Evolutionary conservation across 1,140 invertebrate species (phyloP), one percentile per base, ranked within the genome.

Genomic region (Nomia melanderi): DNA sequence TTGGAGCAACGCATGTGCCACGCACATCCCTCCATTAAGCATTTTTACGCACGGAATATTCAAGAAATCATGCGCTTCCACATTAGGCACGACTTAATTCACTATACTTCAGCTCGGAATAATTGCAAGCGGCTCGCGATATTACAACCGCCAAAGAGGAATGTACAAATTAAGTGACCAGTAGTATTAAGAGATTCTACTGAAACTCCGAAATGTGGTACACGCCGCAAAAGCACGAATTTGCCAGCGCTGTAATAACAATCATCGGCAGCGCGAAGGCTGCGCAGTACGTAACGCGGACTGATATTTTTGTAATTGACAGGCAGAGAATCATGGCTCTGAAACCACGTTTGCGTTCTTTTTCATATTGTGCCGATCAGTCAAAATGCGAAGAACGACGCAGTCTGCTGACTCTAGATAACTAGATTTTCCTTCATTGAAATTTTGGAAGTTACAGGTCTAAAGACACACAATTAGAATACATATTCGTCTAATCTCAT

Each of bases 271-370:
- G 47, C 57, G 50, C 44, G 44, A 31, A 62, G 53, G 27, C 54
- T 36, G n/a, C n/a, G n/a, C 62, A 14, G 60, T 33, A 54, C 23
- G n/a, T 31, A 44, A 66, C 27, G 20, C 12, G 29, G 47, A 14
- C 36, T 31, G 50, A 65, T 74, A 74, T 66, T 67, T 14, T 20
- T 53, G 27, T 79, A 82, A 82, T 82, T 83, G 76, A 82, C 71
- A 82, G 62, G 56, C 29, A 69, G 14, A 14, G 41, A 1, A 17
- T 3, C 11, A 11, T 14, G 39, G 41, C 41, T 14, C 41, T n/a
- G 41, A 5, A 12, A 17, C 23, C 29, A 11, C 39, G 17, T 33
- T 36, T 9, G 25, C 9, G 44, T 50, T 23, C 33, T 27, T 71
- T 77, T 72, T 71, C 60, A 60, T 57, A 56, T 57, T 72, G 73